Evolutionary conservation across 53 echinoderm and acorn worm genomes (phyloP).

Genomic region (Patiria pectinifera): DNA sequence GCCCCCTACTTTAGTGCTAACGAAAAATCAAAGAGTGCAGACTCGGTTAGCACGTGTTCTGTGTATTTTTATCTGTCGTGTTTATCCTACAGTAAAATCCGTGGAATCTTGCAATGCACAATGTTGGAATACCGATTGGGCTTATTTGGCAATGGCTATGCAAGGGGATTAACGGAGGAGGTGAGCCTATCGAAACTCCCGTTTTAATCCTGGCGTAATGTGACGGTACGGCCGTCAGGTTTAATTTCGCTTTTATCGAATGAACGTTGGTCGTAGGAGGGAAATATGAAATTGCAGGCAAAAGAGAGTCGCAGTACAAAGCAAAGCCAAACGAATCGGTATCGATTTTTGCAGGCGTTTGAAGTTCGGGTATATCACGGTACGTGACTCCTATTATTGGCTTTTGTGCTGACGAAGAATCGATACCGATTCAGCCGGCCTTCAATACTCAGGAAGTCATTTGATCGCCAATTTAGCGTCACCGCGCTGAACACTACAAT

Average conservation of each 20-base stretch:
- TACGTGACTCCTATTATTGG: neutral
- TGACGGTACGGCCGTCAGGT: neutral
- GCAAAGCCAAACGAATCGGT: neutral
- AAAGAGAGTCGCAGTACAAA: neutral
- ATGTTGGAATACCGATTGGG: too few species aligned
- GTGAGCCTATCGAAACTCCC: too few species aligned
- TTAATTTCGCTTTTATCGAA: neutral
- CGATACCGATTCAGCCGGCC: neutral
- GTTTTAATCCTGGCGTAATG: neutral
- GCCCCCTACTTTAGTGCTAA: too few species aligned
- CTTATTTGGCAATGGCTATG: too few species aligned
- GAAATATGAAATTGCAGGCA: neutral
- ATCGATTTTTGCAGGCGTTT: neutral
- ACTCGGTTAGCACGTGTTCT: too few species aligned
- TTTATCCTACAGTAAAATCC: too few species aligned
- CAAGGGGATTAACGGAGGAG: too few species aligned
- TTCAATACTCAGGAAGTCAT: neutral
- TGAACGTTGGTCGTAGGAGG: neutral
- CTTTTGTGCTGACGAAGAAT: slow-evolving; percentile 3
- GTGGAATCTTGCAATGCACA: too few species aligned
- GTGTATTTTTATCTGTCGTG: too few species aligned
- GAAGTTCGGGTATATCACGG: neutral
- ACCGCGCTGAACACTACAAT: neutral
- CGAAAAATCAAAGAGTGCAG: too few species aligned
- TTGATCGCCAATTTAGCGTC: neutral